These are phyloP conservation scores for Theretra japonica DNA, from an alignment of 2,888 invertebrate genomes.

Conservation along the genomic window DNA sequence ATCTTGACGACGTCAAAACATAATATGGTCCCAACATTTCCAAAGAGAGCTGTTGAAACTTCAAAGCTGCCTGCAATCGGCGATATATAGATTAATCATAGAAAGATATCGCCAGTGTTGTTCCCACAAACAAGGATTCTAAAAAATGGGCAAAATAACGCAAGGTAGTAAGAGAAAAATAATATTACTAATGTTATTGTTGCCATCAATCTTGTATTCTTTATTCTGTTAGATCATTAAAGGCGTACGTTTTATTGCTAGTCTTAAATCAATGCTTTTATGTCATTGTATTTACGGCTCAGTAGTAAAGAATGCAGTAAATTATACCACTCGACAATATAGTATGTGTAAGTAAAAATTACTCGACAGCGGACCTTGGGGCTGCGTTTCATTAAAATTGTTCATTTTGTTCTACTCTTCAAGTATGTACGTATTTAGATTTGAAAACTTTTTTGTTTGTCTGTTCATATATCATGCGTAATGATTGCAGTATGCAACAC, in stretches of 20 bases:
- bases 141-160: no score
- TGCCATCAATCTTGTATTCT: slow-evolving; percentile 17
- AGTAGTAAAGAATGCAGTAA: slow-evolving; percentile 7
- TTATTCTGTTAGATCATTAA: slow-evolving; percentile 12
- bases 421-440: not conserved
- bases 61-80: no score
- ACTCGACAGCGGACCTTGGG: not conserved
- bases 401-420: slow-evolving; percentile 1
- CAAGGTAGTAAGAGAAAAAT: no score
- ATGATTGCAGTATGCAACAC: not conserved
- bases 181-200: slow-evolving; percentile 6
- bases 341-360: slow-evolving; percentile 2
- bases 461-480: not conserved
- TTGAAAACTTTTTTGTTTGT: slow-evolving; percentile 1
- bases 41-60: no score
- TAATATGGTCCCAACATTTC: no score
- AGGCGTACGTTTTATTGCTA: slow-evolving; percentile 13
- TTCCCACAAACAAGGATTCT: no score
- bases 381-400: not conserved
- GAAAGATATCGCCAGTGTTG: no score
- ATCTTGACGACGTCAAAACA: no score
- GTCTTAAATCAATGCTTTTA: slow-evolving; percentile 22
- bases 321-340: not conserved
- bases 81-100: no score
- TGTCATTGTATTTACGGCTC: slow-evolving; percentile 8